Conservation (phyloP, 2,888 invertebrate species). For the Isoperla grammatica region DNA sequence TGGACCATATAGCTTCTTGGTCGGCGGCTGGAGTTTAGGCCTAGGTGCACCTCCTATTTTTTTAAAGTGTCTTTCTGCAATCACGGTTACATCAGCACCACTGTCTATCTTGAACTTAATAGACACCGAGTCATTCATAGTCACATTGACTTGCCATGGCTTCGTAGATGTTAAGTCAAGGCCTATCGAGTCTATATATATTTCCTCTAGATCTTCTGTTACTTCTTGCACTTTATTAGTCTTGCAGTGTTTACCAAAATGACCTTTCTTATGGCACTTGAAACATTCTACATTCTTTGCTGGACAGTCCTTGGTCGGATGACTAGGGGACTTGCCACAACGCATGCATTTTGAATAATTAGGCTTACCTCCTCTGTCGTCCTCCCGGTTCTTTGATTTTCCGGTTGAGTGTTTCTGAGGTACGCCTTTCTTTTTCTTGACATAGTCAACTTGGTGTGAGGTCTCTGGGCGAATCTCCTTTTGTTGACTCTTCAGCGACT, state of each 20-base stretch:
- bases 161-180: background rate
- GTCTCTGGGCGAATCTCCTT: background rate
- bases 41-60: background rate
- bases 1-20: background rate
- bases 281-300: too few relatives aligned
- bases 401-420: too few relatives aligned
- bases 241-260: background rate
- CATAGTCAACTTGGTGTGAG: background rate
- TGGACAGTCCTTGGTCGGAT: background rate
- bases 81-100: background rate
- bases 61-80: background rate
- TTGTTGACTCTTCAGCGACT: constrained; percentile 28
- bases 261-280: too few relatives aligned
- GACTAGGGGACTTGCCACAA: background rate
- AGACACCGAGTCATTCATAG: background rate
- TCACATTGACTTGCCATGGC: background rate
- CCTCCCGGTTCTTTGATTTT: too few relatives aligned
- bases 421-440: background rate
- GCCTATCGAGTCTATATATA: background rate
- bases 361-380: too few relatives aligned
- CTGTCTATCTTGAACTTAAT: background rate
- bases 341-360: background rate
- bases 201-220: background rate
- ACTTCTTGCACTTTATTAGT: background rate
- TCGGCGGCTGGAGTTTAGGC: background rate